Conservation (phyloP, 2,797 vertebrate species). For the Rhinatrema bivittatum region DNA sequence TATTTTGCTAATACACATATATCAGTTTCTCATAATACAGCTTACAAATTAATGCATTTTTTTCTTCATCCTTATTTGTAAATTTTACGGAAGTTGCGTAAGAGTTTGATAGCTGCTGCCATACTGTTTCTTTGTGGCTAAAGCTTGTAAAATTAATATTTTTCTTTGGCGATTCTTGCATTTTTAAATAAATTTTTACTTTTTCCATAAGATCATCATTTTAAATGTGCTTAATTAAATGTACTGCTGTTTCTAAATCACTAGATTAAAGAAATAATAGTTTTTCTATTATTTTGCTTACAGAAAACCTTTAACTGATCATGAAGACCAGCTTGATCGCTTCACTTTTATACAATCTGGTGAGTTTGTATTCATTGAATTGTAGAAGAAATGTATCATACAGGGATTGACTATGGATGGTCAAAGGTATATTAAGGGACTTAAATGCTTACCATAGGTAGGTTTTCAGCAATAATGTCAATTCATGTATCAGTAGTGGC, state of each 20-base stretch:
- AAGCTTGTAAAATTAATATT: too few relatives aligned
- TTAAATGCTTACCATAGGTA: too few relatives aligned
- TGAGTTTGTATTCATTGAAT: conserved; percentile 40
- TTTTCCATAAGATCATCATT: too few relatives aligned
- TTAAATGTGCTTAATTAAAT: too few relatives aligned
- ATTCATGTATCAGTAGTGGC: too few relatives aligned
- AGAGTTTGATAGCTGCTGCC: background rate
- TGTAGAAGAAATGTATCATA: background rate
- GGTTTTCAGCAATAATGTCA: too few relatives aligned
- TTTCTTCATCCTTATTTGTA: conserved; percentile 13
- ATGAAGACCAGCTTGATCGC: conserved; percentile 18
- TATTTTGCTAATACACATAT: too few relatives aligned
- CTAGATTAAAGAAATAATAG: background rate
- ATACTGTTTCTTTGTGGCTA: too few relatives aligned
- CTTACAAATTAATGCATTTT: too few relatives aligned
- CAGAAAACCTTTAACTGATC: conserved; percentile 50
- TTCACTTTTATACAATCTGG: conserved; percentile 32
- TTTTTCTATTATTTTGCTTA: conserved; percentile 16
- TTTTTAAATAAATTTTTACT: background rate
- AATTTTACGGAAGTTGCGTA: conserved; percentile 11
- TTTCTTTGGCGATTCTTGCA: background rate
- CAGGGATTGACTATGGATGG: too few relatives aligned
- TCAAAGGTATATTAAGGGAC: too few relatives aligned
- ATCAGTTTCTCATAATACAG: too few relatives aligned
- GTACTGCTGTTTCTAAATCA: background rate